Percentiles rank a stretch among this genome's conserved stretches.
phyloP scores from a whole-genome alignment of 2,888 invertebrate species.

The Sesamia inferens region DNA sequence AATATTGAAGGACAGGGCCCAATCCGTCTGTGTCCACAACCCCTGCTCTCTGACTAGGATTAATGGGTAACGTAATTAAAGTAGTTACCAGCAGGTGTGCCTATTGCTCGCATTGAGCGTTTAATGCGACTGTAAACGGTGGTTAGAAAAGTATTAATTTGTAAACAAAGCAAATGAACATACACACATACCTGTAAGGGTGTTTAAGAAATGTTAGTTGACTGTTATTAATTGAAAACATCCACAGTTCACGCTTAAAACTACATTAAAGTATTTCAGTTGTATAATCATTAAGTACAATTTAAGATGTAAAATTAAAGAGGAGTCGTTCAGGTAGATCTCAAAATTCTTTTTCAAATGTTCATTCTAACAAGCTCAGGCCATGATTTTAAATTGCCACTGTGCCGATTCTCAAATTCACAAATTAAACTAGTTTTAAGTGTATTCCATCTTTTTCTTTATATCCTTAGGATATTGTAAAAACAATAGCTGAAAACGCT shows the following conservation, averaged over 20 bases:
- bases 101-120: slow-evolving; percentile 61
- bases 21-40: slow-evolving; percentile 82
- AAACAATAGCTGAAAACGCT: too few species aligned
- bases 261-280: not conserved
- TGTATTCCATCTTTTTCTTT: too few species aligned
- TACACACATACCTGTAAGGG: not conserved
- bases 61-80: slow-evolving; percentile 85
- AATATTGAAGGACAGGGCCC: slow-evolving; percentile 74
- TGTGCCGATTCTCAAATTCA: too few species aligned
- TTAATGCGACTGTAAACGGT: slow-evolving; percentile 48
- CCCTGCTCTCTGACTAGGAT: slow-evolving; percentile 80
- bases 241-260: not conserved
- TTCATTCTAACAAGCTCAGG: too few species aligned
- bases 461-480: too few species aligned
- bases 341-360: too few species aligned
- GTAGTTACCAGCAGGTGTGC: slow-evolving; percentile 84
- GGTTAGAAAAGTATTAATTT: slow-evolving; percentile 31
- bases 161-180: slow-evolving; percentile 25
- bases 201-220: not conserved
- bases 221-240: not conserved
- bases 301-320: too few species aligned
- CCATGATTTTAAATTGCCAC: too few species aligned
- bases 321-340: too few species aligned
- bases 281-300: not conserved
- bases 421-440: too few species aligned